Conservation (phyloP, 2,797 vertebrate species). For the Ambastaia sidthimunki region DNA sequence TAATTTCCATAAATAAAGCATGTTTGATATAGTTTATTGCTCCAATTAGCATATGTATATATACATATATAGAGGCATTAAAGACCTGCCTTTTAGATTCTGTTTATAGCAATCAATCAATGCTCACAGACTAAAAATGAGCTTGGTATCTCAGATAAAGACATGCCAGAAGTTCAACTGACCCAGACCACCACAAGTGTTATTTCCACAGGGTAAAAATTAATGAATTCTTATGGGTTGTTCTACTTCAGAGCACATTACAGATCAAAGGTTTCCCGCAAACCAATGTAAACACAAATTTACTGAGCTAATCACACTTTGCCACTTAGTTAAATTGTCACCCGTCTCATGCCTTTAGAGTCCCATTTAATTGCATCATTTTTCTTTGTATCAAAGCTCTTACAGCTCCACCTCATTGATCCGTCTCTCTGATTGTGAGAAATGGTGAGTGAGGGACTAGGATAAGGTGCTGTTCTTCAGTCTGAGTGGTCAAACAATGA, state of each 20-base stretch:
- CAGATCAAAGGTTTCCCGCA: conserved; percentile 65
- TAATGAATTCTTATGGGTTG: conserved; percentile 45
- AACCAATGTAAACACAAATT: conserved; percentile 69
- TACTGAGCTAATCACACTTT: conserved; percentile 64
- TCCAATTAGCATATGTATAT: background rate
- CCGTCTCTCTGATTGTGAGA: conserved; percentile 70
- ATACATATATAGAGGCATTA: conserved; percentile 24
- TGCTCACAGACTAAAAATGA: conserved; percentile 58
- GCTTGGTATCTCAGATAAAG: conserved; percentile 54
- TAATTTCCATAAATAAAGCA: background rate
- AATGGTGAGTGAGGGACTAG: conserved; percentile 58
- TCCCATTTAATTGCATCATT: conserved; percentile 68
- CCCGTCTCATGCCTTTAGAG: conserved; percentile 67
- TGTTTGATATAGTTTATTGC: background rate
- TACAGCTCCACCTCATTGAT: conserved; percentile 72
- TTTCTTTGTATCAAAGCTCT: conserved; percentile 64
- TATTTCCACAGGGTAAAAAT: conserved; percentile 48
- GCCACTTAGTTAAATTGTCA: conserved; percentile 64
- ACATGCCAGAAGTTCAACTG: conserved; percentile 57
- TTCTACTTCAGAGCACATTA: conserved; percentile 56
- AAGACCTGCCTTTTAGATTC: conserved; percentile 47
- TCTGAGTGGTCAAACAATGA: conserved; percentile 66
- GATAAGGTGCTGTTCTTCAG: conserved; percentile 65
- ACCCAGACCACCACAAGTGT: conserved; percentile 43
- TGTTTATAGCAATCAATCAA: conserved; percentile 53